Evolutionary conservation across 2,888 invertebrate species (phyloP), one percentile per base, ranked within the genome.

Genomic region (Falcaria lacertinaria): DNA sequence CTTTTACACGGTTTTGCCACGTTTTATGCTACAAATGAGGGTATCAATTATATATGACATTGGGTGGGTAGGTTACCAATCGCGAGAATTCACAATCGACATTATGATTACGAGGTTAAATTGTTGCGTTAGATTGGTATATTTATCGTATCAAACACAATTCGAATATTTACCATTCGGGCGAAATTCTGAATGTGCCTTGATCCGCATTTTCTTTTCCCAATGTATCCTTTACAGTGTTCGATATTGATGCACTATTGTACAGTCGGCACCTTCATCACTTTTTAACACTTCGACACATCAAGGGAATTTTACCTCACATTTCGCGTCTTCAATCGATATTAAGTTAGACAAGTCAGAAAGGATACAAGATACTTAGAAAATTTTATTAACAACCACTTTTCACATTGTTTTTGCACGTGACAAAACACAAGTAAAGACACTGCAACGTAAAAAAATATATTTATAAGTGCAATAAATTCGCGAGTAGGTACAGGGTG

Each of bases 391-490:
- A 90, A 84, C 90, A 90, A 84, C 90, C 90, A 90, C 90, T 90
- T 83, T 88, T 83, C 85, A 88, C 89, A 89, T 89, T 89, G 87
- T 88, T 87, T 87, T 88, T 88, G 86, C 86, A 80, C 86, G 75
- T 73, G 74, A 83, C 89, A 89, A 85, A 83, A 89, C 84, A 84
- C 89, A 89, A 89, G 89, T 82, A 89, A 89, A 89, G 83, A 80
- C 79, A 88, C 89, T 89, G 86, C 57, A 86, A 86, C 47, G 61
- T 60, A 54, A 82, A 79, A 63, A 62, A 58, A 57, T 47, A 60
- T 60, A 60, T 63, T 52, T 60, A 57, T 67, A 60, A 60, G n/a
- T n/a, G n/a, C n/a, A n/a, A 63, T 69, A 54, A 57, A 58, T 47
- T 58, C 38, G 53, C 57, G 52, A 60, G 49, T n/a, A n/a, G n/a